phyloP scores from a whole-genome alignment of 2,888 invertebrate genomes.

The Pelosia muscerda region DNA sequence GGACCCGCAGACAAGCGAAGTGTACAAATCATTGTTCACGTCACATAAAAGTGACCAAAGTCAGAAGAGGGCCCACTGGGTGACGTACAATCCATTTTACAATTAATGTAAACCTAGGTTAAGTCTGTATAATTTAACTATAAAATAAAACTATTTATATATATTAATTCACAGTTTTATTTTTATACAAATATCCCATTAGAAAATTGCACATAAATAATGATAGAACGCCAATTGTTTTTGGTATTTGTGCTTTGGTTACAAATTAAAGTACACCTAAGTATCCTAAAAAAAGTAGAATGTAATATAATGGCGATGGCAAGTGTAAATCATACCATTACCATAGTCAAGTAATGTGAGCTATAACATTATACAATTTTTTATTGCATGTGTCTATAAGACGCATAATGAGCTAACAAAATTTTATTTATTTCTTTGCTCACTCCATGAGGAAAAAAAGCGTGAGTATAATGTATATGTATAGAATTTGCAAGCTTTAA shows the following conservation, averaged over 20 bases:
- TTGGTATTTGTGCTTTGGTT: constrained; percentile 60
- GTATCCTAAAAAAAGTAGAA: neutral
- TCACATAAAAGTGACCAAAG: constrained; percentile 94
- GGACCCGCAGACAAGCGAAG: constrained; percentile 95
- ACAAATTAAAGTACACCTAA: constrained; percentile 32
- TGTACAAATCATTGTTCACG: constrained; percentile 98
- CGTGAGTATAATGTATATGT: too few species aligned
- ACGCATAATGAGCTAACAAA: too few species aligned
- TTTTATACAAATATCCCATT: constrained; percentile 65
- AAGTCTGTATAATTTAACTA: constrained; percentile 13
- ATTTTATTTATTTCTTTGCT: too few species aligned
- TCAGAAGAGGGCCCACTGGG: constrained; percentile 97
- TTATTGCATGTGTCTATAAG: neutral
- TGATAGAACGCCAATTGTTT: constrained; percentile 39
- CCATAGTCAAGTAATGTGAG: neutral
- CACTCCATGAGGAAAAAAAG: too few species aligned
- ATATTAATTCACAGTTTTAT: constrained; percentile 30
- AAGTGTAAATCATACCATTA: neutral
- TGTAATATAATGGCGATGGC: neutral
- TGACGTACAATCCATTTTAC: constrained; percentile 98
- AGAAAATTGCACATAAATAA: constrained; percentile 59
- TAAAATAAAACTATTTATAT: constrained; percentile 20
- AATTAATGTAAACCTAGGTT: constrained; percentile 82
- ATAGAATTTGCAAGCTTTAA: too few species aligned
- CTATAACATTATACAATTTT: neutral